phyloP scores from a whole-genome alignment of 2,888 invertebrate genomes.

The Lobophora halterata region DNA sequence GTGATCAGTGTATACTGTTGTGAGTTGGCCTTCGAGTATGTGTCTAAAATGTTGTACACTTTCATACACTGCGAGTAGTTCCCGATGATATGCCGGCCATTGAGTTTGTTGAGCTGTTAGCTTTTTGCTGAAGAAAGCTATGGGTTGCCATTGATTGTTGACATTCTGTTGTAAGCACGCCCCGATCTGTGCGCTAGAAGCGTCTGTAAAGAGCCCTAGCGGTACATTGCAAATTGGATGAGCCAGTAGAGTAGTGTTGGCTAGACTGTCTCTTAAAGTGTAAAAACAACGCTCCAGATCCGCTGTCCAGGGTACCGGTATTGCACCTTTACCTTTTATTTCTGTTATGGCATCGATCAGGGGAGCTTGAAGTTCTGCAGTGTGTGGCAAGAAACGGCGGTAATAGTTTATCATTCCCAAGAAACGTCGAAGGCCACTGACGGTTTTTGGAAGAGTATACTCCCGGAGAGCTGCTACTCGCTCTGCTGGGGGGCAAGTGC shows the following conservation, averaged over 20 bases:
- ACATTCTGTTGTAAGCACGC: no score
- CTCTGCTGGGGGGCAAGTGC: background rate
- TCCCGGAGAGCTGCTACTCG: background rate
- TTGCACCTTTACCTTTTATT: background rate
- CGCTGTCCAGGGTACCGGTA: slow-evolving; percentile 10
- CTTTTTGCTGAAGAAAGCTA: no score
- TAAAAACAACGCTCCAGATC: no score
- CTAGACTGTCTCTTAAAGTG: no score
- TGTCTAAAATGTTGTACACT: background rate
- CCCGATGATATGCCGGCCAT: no score
- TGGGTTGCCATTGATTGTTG: no score
- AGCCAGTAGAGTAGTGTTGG: no score
- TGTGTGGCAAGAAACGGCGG: slow-evolving; percentile 22
- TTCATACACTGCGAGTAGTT: no score
- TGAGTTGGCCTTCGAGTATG: slow-evolving; percentile 1
- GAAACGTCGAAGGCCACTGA: slow-evolving; percentile 24
- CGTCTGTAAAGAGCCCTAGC: no score
- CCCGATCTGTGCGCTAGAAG: no score
- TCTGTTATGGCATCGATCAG: slow-evolving; percentile 10
- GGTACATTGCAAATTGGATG: no score
- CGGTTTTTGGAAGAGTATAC: slow-evolving; percentile 21
- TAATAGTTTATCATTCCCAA: slow-evolving; percentile 31
- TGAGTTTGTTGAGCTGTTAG: no score
- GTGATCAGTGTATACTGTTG: slow-evolving; percentile 26
- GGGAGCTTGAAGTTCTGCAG: slow-evolving; percentile 1